phyloP scores from a whole-genome alignment of 2,113 vertebrate species.

The Chaetura pelagica region DNA sequence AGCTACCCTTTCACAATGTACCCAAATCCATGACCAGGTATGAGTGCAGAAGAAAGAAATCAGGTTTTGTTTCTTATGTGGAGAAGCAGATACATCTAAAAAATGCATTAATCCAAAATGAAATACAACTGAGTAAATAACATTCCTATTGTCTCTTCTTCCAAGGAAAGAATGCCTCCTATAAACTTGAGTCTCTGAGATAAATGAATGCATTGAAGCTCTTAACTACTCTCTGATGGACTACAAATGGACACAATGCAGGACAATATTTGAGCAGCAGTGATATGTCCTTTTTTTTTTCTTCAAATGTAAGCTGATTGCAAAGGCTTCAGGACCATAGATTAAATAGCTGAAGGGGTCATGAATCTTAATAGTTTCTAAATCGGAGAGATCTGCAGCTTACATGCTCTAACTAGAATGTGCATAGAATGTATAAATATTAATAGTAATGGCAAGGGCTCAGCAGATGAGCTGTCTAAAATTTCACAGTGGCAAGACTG shows the following conservation, averaged over 20 bases:
- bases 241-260: constrained; percentile 65
- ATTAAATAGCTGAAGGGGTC: constrained; percentile 78
- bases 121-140: constrained; percentile 64
- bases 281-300: constrained; percentile 77
- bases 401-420: constrained; percentile 74
- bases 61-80: constrained; percentile 60
- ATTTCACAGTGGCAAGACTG: constrained; percentile 77
- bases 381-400: constrained; percentile 80
- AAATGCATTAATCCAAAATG: constrained; percentile 71
- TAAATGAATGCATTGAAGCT: constrained; percentile 78
- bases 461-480: constrained; percentile 75
- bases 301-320: constrained; percentile 77
- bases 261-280: constrained; percentile 81
- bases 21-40: not conserved
- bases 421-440: constrained; percentile 81
- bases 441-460: constrained; percentile 72
- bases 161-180: constrained; percentile 57
- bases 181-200: constrained; percentile 70
- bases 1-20: not conserved
- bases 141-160: constrained; percentile 52
- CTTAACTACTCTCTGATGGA: constrained; percentile 74
- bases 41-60: constrained; percentile 40
- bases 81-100: constrained; percentile 41
- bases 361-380: constrained; percentile 84
- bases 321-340: constrained; percentile 50